A percentile compares a stretch with the other conserved stretches of the same genome.
Evolutionary conservation across 2,888 invertebrate genomes (phyloP).

Genomic region (Encarsia formosa): DNA sequence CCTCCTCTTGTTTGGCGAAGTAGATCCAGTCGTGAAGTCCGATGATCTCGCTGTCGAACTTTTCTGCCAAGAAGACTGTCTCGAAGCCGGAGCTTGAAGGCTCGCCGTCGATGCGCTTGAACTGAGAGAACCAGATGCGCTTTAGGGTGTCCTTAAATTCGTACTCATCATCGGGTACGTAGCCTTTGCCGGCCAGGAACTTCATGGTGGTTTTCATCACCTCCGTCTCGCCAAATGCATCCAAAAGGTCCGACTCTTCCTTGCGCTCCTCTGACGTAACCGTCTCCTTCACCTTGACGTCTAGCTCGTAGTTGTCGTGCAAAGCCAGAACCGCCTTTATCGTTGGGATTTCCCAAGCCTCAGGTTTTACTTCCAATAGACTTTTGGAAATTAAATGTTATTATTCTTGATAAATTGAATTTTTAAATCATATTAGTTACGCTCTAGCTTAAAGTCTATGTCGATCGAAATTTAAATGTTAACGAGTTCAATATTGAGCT

Average conservation of each 20-base stretch:
- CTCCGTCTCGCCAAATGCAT: constrained; percentile 70
- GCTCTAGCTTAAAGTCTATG: no score
- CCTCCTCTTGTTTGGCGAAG: constrained; percentile 73
- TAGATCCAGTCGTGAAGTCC: constrained; percentile 92
- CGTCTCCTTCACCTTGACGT: constrained; percentile 67
- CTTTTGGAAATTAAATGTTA: no score
- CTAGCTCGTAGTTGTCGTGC: constrained; percentile 81
- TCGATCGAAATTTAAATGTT: no score
- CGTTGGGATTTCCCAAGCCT: constrained; percentile 67
- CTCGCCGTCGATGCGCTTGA: constrained; percentile 72
- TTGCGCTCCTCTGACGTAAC: constrained; percentile 68
- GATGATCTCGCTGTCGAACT: constrained; percentile 62
- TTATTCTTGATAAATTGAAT: no score
- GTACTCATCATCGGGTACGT: constrained; percentile 42
- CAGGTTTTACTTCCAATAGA: constrained; percentile 62
- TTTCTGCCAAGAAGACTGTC: constrained; percentile 85
- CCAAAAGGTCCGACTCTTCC: constrained; percentile 77
- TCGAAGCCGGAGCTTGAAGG: constrained; percentile 90
- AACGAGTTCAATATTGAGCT: no score
- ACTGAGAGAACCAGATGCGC: constrained; percentile 77
- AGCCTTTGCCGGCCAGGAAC: constrained; percentile 61
- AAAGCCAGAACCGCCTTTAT: constrained; percentile 66
- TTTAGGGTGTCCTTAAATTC: constrained; percentile 69
- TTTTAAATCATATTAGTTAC: no score
- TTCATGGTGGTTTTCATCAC: constrained; percentile 71